Evolutionary conservation across 2,113 vertebrate species (phyloP).

Genomic region (Pygoscelis adeliae): DNA sequence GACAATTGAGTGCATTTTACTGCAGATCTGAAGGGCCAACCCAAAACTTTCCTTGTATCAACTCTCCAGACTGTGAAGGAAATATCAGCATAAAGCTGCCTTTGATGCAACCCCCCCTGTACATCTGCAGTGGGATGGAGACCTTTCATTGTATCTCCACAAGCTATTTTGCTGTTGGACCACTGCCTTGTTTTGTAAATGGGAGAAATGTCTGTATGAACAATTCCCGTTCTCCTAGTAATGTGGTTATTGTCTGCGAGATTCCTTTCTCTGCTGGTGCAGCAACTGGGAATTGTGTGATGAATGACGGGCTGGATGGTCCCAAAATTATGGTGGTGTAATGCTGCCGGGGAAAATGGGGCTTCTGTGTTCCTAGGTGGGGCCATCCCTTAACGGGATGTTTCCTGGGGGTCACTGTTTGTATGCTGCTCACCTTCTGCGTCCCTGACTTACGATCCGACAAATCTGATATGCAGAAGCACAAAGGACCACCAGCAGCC

Average conservation of each 20-base stretch:
- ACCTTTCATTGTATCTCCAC: not conserved
- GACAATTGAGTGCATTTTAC: not conserved
- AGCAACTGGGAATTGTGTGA: not conserved
- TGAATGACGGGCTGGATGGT: not conserved
- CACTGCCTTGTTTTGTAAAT: not conserved
- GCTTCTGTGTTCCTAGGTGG: not conserved
- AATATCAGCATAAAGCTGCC: not conserved
- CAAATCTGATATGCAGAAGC: not conserved
- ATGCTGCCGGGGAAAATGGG: not conserved
- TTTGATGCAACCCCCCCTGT: not conserved
- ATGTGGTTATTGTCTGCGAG: not conserved
- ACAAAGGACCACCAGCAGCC: not conserved
- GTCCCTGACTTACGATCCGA: not conserved
- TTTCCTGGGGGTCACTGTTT: not conserved
- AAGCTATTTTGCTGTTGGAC: not conserved
- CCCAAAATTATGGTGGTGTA: not conserved
- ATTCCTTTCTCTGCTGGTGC: constrained; percentile 6
- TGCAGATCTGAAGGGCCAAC: not conserved
- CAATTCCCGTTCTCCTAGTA: not conserved
- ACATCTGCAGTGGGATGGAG: not conserved
- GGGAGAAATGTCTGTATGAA: not conserved
- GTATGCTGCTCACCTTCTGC: not conserved
- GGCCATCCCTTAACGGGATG: not conserved
- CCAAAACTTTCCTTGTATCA: not conserved
- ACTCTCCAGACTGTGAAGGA: not conserved